A percentile compares a stretch with the other conserved stretches of the same genome.
phyloP scores from a whole-genome alignment of 1,140 invertebrate genomes.

The Gonatopus flavifemur region DNA sequence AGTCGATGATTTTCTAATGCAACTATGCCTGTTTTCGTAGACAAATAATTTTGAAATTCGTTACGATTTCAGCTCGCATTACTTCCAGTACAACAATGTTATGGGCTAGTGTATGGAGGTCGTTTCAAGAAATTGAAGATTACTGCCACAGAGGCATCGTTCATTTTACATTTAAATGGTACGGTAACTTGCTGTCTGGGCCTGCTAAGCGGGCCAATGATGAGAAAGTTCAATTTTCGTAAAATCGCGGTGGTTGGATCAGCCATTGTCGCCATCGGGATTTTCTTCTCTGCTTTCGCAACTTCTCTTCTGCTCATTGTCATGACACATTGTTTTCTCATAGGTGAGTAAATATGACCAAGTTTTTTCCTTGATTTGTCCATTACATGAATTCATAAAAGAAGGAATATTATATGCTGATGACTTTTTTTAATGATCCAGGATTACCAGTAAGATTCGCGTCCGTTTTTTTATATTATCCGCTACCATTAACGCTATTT shows the following conservation, averaged over 20 bases:
- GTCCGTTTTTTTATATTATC: too few relatives aligned
- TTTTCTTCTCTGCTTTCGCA: slow-evolving; percentile 58
- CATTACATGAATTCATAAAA: too few relatives aligned
- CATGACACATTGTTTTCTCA: slow-evolving; percentile 65
- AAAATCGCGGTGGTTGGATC: slow-evolving; percentile 60
- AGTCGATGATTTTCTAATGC: too few relatives aligned
- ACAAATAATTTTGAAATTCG: slow-evolving; percentile 1
- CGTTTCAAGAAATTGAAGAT: slow-evolving; percentile 64
- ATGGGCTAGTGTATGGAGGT: slow-evolving; percentile 67
- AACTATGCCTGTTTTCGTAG: too few relatives aligned
- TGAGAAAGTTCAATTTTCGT: slow-evolving; percentile 61
- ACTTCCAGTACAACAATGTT: slow-evolving; percentile 64
- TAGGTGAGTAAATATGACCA: slow-evolving; percentile 64
- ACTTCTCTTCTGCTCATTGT: slow-evolving; percentile 59
- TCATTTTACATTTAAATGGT: slow-evolving; percentile 65
- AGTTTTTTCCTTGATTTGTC: too few relatives aligned
- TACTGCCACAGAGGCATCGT: slow-evolving; percentile 59
- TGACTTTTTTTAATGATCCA: too few relatives aligned
- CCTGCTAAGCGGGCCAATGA: slow-evolving; percentile 62
- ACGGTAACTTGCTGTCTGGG: slow-evolving; percentile 59
- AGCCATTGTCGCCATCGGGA: slow-evolving; percentile 54
- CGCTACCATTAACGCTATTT: too few relatives aligned
- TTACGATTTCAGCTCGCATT: slow-evolving; percentile 57
- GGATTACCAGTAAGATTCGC: too few relatives aligned
- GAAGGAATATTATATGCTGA: too few relatives aligned